phyloP scores from a whole-genome alignment of 2,113 vertebrate species.

The Poeciliopsis turrubarensis region DNA sequence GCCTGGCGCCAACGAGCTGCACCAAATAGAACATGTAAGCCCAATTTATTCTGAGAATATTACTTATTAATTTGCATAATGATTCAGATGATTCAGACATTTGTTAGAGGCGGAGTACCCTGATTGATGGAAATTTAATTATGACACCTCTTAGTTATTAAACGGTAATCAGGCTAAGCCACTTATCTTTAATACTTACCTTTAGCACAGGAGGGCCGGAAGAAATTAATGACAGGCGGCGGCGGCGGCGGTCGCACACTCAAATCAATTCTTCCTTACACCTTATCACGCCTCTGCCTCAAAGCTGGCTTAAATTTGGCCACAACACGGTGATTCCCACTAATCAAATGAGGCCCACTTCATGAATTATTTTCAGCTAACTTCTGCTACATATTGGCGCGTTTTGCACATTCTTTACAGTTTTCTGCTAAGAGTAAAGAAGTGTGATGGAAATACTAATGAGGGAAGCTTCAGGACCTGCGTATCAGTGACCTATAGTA shows the following conservation, averaged over 20 bases:
- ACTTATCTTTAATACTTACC: constrained; percentile 79
- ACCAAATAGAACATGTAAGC: constrained; percentile 58
- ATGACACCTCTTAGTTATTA: constrained; percentile 81
- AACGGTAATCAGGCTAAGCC: constrained; percentile 78
- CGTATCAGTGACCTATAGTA: not conserved
- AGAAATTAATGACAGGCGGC: constrained; percentile 61
- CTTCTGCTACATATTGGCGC: not conserved
- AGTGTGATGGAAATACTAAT: not conserved
- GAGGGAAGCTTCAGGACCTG: not conserved
- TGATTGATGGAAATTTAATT: constrained; percentile 85
- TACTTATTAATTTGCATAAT: constrained; percentile 84
- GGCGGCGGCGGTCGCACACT: constrained; percentile 27
- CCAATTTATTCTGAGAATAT: constrained; percentile 79
- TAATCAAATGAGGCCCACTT: not conserved
- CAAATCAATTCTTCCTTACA: constrained; percentile 52
- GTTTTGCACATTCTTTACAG: constrained; percentile 2
- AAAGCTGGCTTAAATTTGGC: not conserved
- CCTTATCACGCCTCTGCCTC: constrained; percentile 23
- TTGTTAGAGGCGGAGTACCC: constrained; percentile 66
- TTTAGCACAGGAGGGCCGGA: constrained; percentile 67
- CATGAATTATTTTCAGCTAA: not conserved
- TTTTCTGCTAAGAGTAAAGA: not conserved
- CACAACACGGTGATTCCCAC: not conserved
- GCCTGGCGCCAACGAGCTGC: constrained; percentile 32
- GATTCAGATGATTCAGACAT: constrained; percentile 76